Evolutionary conservation across 2,113 vertebrate genomes (phyloP).

Genomic region (Rhinopithecus roxellana): DNA sequence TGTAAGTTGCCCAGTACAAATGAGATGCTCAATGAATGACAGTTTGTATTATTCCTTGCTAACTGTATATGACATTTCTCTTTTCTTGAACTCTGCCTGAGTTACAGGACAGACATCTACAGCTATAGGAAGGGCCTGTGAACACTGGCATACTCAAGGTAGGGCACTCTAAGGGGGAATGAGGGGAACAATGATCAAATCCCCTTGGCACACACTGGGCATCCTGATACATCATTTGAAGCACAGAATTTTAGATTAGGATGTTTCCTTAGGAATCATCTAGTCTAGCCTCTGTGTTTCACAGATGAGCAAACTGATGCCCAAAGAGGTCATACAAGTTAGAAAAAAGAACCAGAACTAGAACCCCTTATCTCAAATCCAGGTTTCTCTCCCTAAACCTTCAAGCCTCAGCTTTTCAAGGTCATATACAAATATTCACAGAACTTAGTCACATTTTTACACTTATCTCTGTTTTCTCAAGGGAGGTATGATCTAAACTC

Average conservation of each 20-base stretch:
- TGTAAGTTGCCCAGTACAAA: background rate
- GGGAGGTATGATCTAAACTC: background rate
- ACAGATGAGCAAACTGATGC: background rate
- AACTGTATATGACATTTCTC: background rate
- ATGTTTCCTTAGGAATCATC: background rate
- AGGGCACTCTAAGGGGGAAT: background rate
- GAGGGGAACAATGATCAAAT: background rate
- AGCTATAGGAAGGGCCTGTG: background rate
- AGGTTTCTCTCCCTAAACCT: background rate
- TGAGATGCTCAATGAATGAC: background rate
- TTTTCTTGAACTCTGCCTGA: constrained; percentile 32
- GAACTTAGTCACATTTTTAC: background rate
- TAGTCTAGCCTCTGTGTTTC: background rate
- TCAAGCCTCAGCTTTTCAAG: background rate
- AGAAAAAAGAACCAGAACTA: background rate
- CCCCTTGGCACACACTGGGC: background rate
- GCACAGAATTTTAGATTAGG: constrained; percentile 2
- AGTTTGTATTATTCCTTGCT: constrained; percentile 24
- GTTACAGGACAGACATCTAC: background rate
- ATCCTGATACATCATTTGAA: background rate
- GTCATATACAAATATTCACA: background rate
- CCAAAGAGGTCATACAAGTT: background rate
- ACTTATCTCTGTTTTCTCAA: constrained; percentile 16
- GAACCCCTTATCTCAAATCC: background rate
- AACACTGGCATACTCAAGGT: background rate